Evolutionary conservation across 2,888 invertebrate genomes (phyloP), one percentile per base, ranked within the genome.

Genomic region (Acleris emargana): DNA sequence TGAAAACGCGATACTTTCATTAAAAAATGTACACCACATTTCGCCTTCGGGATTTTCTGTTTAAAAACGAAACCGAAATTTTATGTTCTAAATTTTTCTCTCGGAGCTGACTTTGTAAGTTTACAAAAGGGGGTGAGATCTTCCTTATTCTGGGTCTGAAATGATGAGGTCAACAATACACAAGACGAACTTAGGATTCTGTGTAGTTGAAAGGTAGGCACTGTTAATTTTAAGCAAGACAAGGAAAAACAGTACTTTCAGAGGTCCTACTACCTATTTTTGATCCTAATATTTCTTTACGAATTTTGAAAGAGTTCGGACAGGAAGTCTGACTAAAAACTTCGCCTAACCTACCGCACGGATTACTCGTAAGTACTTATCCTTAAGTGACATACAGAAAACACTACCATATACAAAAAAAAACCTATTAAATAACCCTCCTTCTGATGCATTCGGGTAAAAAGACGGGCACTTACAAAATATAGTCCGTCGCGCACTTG

Each of bases 101-200:
- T 71, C 67, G 69, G 73, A 74, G 72, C 74, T 70, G 73, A 70
- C 54, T 53, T 53, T 71, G 69, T 71, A 73, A 73, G 62, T 73
- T 73, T 72, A 79, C 78, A 81, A 81, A 81, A 72, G 76, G 72
- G 64, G 60, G 69, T 68, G 70, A 74, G 75, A 81, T 81, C 80
- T 79, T 77, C 79, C 79, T 80, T 76, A 76, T 78, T 81, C 79
- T 80, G 73, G 76, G 72, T 71, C 76, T 78, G 78, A 83, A 84
- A 82, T 79, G 81, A 80, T 81, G 76, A 74, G 76, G 73, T 71
- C 74, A 74, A 67, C 79, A 80, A 80, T 82, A 13, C 6, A 16
- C 13, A 43, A 6, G 5, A n/a, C 43, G 5, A 32, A 43, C 43
- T 16, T 43, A n/a, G 5, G n/a, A 13, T 43, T 43, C 43, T 4